phyloP scores from a whole-genome alignment of 2,113 vertebrate species.

The Ursus arctos region DNA sequence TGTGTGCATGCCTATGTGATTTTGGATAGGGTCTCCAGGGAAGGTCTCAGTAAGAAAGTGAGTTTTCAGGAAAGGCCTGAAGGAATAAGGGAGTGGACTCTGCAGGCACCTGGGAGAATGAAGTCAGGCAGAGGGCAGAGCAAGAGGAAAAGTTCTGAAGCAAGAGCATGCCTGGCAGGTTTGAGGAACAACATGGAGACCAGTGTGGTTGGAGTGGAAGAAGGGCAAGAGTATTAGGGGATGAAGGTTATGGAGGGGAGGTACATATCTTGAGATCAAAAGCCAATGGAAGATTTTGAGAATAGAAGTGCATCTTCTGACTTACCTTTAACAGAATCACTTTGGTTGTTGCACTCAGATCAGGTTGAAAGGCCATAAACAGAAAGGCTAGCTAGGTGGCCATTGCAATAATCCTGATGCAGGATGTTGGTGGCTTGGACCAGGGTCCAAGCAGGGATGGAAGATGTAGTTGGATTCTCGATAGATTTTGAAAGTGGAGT shows the following conservation, averaged over 20 bases:
- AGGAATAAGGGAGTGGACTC: neutral
- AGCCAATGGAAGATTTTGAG: neutral
- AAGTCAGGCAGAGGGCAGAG: neutral
- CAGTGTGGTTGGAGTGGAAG: neutral
- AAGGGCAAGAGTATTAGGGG: neutral
- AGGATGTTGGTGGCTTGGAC: neutral
- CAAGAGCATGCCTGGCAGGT: neutral
- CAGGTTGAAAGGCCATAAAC: neutral
- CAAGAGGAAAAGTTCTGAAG: neutral
- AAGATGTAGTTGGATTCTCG: neutral
- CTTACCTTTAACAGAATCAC: neutral
- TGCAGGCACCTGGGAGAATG: neutral
- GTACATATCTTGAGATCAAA: neutral
- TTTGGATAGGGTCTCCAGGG: neutral
- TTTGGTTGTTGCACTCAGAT: neutral
- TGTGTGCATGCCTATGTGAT: neutral
- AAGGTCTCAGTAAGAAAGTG: neutral
- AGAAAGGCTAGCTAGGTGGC: neutral
- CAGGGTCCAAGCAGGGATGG: neutral
- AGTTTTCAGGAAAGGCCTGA: conserved; percentile 11
- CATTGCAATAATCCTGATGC: neutral
- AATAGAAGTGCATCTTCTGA: neutral
- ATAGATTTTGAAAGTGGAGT: neutral
- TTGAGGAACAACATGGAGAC: neutral
- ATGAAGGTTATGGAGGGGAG: neutral